Evolutionary conservation across 2,113 vertebrate species (phyloP).

Genomic region (Mus spicilegus): DNA sequence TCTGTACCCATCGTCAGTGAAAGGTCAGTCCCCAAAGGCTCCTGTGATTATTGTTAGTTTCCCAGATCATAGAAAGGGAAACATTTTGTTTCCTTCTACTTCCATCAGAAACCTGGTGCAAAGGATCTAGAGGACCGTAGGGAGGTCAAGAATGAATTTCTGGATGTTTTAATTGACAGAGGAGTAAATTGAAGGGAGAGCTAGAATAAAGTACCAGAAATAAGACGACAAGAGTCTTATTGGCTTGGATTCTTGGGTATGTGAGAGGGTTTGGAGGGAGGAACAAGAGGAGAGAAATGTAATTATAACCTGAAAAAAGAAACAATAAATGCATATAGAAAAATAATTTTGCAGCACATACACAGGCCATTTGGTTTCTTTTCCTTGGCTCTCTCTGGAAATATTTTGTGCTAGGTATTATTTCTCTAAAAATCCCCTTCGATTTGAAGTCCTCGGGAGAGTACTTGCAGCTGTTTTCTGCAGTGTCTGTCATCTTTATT

Average conservation of each 20-base stretch:
- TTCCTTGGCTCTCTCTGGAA: slow-evolving; percentile 13
- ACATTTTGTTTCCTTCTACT: background rate
- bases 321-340: background rate
- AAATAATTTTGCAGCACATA: background rate
- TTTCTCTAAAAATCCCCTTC: slow-evolving; percentile 57
- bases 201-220: background rate
- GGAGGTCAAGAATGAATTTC: slow-evolving; percentile 35
- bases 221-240: background rate
- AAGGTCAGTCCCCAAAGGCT: background rate
- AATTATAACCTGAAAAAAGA: background rate
- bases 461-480: background rate
- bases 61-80: background rate
- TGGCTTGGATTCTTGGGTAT: slow-evolving; percentile 43
- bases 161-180: background rate
- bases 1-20: background rate
- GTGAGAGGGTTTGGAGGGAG: background rate
- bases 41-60: slow-evolving; percentile 13
- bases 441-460: slow-evolving; percentile 26
- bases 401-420: slow-evolving; percentile 24
- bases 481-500: slow-evolving; percentile 33
- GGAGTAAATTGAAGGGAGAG: background rate
- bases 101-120: background rate
- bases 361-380: background rate
- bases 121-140: background rate
- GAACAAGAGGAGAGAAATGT: background rate